Percentiles rank a stretch among this genome's conserved stretches.
These are phyloP conservation scores for Piezodorus guildinii DNA, from an alignment of 1,140 invertebrate genomes.

Conservation along the genomic window DNA sequence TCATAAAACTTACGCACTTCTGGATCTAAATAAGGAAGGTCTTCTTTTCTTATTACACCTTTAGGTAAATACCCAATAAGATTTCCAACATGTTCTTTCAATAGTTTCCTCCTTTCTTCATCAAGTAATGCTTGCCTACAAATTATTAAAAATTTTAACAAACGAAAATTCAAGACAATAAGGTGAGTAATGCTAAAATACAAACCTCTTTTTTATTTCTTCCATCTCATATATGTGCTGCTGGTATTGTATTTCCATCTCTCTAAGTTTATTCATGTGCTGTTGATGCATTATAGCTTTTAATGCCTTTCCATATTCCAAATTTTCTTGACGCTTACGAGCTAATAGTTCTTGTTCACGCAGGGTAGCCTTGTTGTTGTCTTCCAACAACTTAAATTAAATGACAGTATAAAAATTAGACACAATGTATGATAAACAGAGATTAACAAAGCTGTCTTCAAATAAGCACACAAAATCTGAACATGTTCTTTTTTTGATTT, in stretches of 20 bases:
- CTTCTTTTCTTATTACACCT: slow-evolving; percentile 33
- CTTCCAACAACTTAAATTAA: slow-evolving; percentile 4
- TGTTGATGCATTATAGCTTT: background rate
- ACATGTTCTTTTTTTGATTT: too few relatives aligned
- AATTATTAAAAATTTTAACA: slow-evolving; percentile 16
- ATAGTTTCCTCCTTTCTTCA: slow-evolving; percentile 34
- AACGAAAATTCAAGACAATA: background rate
- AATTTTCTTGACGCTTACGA: background rate
- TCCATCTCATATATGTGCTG: background rate
- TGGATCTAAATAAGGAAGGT: slow-evolving; percentile 33
- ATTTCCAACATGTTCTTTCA: slow-evolving; percentile 35
- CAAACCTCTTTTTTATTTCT: background rate
- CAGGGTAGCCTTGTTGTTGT: background rate
- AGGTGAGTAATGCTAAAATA: background rate
- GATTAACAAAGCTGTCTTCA: too few relatives aligned
- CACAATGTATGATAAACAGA: too few relatives aligned
- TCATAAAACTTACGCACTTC: slow-evolving; percentile 28
- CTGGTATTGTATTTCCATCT: background rate
- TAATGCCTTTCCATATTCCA: background rate
- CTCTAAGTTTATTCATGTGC: background rate
- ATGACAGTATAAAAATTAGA: too few relatives aligned
- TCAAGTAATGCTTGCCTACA: slow-evolving; percentile 34
- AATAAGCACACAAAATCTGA: too few relatives aligned
- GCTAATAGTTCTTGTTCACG: background rate
- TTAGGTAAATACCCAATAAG: slow-evolving; percentile 35